phyloP scores from a whole-genome alignment of 2,888 invertebrate genomes.

The Ectobius pallidus region DNA sequence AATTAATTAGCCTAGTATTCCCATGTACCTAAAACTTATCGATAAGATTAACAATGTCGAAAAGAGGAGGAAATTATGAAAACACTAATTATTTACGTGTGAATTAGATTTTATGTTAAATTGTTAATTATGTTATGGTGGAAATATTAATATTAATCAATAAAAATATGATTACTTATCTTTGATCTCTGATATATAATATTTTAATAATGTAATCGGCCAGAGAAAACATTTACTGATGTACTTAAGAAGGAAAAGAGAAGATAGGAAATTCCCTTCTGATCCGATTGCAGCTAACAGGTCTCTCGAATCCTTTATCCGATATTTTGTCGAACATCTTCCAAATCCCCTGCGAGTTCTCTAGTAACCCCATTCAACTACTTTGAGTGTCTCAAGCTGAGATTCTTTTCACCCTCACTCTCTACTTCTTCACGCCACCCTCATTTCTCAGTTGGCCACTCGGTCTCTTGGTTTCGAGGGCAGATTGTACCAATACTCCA shows the following conservation, averaged over 20 bases:
- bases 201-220: too few relatives aligned
- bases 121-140: too few relatives aligned
- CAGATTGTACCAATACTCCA: slow-evolving; percentile 7
- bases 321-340: slow-evolving; percentile 26
- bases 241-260: not conserved
- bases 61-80: too few relatives aligned
- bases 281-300: not conserved
- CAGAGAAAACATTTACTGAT: not conserved
- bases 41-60: too few relatives aligned
- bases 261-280: not conserved
- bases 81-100: too few relatives aligned
- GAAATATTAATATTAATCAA: too few relatives aligned
- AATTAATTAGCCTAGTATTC: too few relatives aligned
- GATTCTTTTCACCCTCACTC: not conserved
- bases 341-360: not conserved
- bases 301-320: slow-evolving; percentile 5
- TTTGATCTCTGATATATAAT: too few relatives aligned
- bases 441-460: slow-evolving; percentile 18
- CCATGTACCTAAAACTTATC: too few relatives aligned
- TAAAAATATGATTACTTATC: too few relatives aligned
- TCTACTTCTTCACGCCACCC: not conserved
- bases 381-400: not conserved
- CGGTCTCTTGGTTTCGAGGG: slow-evolving; percentile 27
- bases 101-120: too few relatives aligned
- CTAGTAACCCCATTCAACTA: not conserved